A percentile compares a stretch with the other conserved stretches of the same genome.
Evolutionary conservation across 2,113 vertebrate genomes (phyloP).

Genomic region (Egretta garzetta): DNA sequence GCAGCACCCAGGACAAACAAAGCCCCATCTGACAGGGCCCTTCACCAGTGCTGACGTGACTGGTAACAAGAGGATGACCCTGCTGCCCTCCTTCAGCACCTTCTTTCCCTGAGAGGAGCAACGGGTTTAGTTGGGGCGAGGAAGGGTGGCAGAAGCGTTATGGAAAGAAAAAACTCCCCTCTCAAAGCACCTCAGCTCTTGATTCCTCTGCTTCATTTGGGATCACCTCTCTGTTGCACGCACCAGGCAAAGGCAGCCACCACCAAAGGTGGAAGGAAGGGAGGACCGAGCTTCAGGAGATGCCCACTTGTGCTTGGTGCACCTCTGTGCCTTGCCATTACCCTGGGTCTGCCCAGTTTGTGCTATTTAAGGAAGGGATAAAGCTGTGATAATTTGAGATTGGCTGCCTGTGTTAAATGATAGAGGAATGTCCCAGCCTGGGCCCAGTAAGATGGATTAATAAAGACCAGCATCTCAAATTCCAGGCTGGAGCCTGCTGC

Average conservation of each 20-base stretch:
- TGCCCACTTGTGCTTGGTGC: not conserved
- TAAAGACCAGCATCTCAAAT: not conserved
- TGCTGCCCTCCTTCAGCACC: not conserved
- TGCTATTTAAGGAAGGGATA: not conserved
- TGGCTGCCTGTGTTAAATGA: not conserved
- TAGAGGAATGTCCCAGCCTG: not conserved
- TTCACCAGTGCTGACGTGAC: fast-evolving
- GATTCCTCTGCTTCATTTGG: not conserved
- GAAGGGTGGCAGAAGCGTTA: not conserved
- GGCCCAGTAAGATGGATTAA: not conserved
- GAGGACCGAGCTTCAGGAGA: not conserved
- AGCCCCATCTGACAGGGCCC: not conserved
- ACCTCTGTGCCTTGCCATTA: not conserved
- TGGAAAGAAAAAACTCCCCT: not conserved
- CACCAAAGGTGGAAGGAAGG: not conserved
- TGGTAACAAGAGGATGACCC: not conserved
- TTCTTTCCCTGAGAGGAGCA: not conserved
- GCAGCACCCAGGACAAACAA: not conserved
- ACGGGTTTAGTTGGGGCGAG: not conserved
- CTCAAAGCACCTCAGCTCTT: not conserved
- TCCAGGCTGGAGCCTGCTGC: not conserved
- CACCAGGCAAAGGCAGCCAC: not conserved
- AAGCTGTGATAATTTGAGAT: not conserved
- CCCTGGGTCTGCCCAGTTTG: not conserved
- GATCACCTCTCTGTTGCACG: not conserved